Conservation (phyloP, 2,888 invertebrate species). For the Epirrhoe tristata region DNA sequence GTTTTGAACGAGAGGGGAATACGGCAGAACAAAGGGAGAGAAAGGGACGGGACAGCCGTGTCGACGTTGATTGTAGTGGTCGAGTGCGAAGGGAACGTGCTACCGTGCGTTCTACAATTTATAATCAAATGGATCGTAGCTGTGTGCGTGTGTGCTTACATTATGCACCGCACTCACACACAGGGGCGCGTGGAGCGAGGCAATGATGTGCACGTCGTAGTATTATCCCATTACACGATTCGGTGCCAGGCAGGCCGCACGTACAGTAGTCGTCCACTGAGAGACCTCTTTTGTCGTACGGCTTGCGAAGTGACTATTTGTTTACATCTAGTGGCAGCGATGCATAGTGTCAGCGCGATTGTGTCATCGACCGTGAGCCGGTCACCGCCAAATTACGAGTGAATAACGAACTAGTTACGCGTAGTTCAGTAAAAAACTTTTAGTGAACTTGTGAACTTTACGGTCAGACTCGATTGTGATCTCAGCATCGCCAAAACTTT, state of each 20-base stretch:
- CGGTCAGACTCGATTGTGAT: conserved; percentile 51
- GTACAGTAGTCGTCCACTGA: conserved; percentile 73
- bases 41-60: conserved; percentile 63
- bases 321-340: conserved; percentile 77
- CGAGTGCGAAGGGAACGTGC: conserved; percentile 83
- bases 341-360: conserved; percentile 79
- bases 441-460: conserved; percentile 75
- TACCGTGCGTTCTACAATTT: conserved; percentile 85
- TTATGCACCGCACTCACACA: conserved; percentile 79
- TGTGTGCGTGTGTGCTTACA: conserved; percentile 77
- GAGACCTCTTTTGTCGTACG: conserved; percentile 77
- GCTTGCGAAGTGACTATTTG: conserved; percentile 76
- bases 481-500: conserved; percentile 61
- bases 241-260: conserved; percentile 79
- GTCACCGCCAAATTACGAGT: conserved; percentile 74
- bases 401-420: conserved; percentile 74
- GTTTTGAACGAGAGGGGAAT: conserved; percentile 62
- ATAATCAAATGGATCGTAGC: conserved; percentile 76
- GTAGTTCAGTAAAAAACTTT: conserved; percentile 71
- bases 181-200: conserved; percentile 68
- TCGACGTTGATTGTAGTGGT: conserved; percentile 78
- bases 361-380: conserved; percentile 79
- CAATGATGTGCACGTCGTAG: conserved; percentile 83
- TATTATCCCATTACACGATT: conserved; percentile 84
- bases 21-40: conserved; percentile 49